These are phyloP conservation scores for Drosophila neotestacea DNA, from an alignment of 2,888 invertebrate species.

Conservation along the genomic window DNA sequence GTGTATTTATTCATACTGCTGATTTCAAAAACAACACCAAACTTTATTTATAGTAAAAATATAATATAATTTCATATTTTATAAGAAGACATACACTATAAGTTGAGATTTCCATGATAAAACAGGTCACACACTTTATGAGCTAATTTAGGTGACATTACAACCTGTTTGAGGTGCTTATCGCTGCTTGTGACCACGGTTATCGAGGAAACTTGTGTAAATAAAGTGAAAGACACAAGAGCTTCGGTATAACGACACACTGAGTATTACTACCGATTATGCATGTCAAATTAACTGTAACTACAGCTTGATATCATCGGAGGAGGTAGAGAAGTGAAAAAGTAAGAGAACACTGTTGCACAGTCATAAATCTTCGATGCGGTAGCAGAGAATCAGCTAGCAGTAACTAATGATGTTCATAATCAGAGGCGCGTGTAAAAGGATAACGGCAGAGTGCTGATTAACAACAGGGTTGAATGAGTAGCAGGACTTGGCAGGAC, in stretches of 20 bases:
- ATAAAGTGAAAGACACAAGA: constrained; percentile 13
- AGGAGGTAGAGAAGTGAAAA: background rate
- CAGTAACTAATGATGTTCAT: constrained; percentile 78
- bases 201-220: constrained; percentile 4
- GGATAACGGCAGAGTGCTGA: constrained; percentile 69
- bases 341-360: constrained; percentile 33
- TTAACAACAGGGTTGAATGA: constrained; percentile 50
- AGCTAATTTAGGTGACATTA: constrained; percentile 13
- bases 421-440: constrained; percentile 78
- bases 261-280: constrained; percentile 61
- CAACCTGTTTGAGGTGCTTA: constrained; percentile 38
- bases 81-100: no score
- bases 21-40: no score
- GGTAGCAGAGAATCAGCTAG: constrained; percentile 54
- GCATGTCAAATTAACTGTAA: constrained; percentile 78
- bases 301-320: constrained; percentile 57
- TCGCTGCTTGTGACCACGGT: constrained; percentile 21
- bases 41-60: no score
- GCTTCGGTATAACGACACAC: constrained; percentile 10
- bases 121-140: constrained; percentile 6
- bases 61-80: no score
- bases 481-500: background rate
- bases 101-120: constrained; percentile 1
- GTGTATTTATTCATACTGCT: no score
- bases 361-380: constrained; percentile 66